phyloP scores from a whole-genome alignment of 1,140 invertebrate genomes.

The Calephelis nemesis region DNA sequence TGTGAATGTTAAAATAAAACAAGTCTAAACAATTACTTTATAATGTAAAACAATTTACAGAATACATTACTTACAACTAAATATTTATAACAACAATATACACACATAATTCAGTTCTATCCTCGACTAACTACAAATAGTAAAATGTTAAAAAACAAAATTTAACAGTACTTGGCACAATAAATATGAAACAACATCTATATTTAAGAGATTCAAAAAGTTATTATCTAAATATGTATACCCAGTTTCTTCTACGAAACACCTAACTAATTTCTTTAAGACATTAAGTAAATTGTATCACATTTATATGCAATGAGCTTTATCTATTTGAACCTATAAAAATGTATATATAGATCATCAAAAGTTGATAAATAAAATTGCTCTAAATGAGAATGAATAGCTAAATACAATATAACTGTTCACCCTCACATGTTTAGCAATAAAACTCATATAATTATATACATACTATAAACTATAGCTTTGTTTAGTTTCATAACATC shows the following conservation, averaged over 20 bases:
- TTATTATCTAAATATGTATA: constrained; percentile 19
- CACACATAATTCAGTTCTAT: constrained; percentile 22
- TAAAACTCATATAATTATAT: too few species aligned
- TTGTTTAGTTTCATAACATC: too few species aligned
- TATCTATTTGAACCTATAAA: not conserved
- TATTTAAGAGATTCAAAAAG: constrained; percentile 24
- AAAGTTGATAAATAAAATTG: too few species aligned
- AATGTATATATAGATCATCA: too few species aligned
- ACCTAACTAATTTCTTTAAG: constrained; percentile 3
- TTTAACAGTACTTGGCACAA: constrained; percentile 20
- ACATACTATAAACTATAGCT: too few species aligned
- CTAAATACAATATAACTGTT: too few species aligned
- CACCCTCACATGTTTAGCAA: too few species aligned
- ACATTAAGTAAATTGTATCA: constrained; percentile 11
- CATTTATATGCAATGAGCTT: constrained; percentile 2
- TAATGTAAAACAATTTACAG: constrained; percentile 27
- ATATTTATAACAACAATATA: constrained; percentile 26
- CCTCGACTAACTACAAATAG: constrained; percentile 13
- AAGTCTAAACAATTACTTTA: constrained; percentile 17
- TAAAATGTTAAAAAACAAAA: constrained; percentile 20
- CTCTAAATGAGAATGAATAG: too few species aligned
- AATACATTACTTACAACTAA: constrained; percentile 26
- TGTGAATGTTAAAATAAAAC: not conserved
- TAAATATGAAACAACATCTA: constrained; percentile 19
- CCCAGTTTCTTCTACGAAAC: constrained; percentile 2